Evolutionary conservation across 2,797 vertebrate species (phyloP), one percentile per base, ranked within the genome.

Genomic region (Chloroceryle inda): DNA sequence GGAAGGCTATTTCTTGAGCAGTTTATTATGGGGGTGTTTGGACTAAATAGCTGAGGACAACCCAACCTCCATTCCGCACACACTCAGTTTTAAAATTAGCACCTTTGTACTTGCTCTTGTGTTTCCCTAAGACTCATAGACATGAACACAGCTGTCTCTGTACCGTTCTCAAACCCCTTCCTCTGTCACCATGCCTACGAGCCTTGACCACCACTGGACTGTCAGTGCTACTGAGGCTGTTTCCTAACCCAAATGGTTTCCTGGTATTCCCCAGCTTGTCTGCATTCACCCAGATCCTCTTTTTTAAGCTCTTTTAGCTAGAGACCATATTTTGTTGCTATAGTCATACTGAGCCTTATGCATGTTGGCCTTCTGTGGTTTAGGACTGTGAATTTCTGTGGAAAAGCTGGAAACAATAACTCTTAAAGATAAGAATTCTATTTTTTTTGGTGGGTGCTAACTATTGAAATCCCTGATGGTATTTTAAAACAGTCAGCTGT

Each of bases 361-460:
- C 53, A 8, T 26, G 13, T 53, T 72, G 83, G 62, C 59, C 37
- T 55, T 68, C 62, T 93, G 80, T 90, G 80, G 87, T 85, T 90
- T 92, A 85, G 71, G 83, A 85, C 86, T 84, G 63, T 83, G 68
- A 95, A 96, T 96, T 94, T 94, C 52, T 93, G 63, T 90, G 67
- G 50, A 92, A 90, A 86, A 92, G 45, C 62, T 93, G 89, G 80
- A 81, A 92, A 58, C 0, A 1, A 44, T 92, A 92, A 84, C 50
- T 85, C 72, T 77, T 80, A 75, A 67, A 92, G 66, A 72, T 55
- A 92, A 87, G 53, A 85, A 2, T 40, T 42, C 7, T 27, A 1
- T 53, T 45, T 76, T 76, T 40, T 90, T 59, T 8, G 15, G 47
- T 5, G 21, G 22, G 9, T 88, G 35, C 58, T 92, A 80, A 68